These are phyloP conservation scores for Rhimphoctona megacephalus DNA, from an alignment of 2,888 invertebrate genomes.

Conservation along the genomic window DNA sequence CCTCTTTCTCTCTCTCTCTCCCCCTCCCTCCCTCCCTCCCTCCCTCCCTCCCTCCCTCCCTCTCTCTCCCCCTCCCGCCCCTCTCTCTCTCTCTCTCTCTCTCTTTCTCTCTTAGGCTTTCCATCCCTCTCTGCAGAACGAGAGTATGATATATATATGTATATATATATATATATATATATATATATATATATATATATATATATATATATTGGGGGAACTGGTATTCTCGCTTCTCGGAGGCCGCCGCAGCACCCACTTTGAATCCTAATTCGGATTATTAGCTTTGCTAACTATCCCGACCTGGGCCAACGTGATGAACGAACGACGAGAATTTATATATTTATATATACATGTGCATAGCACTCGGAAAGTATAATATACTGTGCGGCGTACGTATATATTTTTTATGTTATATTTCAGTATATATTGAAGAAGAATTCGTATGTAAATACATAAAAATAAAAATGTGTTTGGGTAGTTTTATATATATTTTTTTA, in stretches of 20 bases:
- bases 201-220: slow-evolving; percentile 7
- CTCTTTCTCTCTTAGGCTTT: slow-evolving; percentile 26
- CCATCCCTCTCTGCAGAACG: slow-evolving; percentile 53
- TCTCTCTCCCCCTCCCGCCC: slow-evolving; percentile 53
- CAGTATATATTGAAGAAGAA: neutral
- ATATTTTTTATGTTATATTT: slow-evolving; percentile 4
- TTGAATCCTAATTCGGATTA: slow-evolving; percentile 79
- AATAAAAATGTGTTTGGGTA: neutral
- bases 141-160: slow-evolving; percentile 37
- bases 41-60: slow-evolving; percentile 50
- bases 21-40: too few species aligned
- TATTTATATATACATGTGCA: slow-evolving; percentile 17
- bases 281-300: slow-evolving; percentile 76
- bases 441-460: neutral
- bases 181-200: neutral
- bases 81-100: slow-evolving; percentile 45
- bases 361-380: slow-evolving; percentile 18
- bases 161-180: slow-evolving; percentile 9
- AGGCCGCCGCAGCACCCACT: slow-evolving; percentile 72
- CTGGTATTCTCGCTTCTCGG: slow-evolving; percentile 62
- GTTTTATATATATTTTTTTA: neutral
- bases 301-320: slow-evolving; percentile 70
- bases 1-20: slow-evolving; percentile 46
- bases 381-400: neutral
- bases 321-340: slow-evolving; percentile 52